Conservation (phyloP, 2,888 invertebrate genomes). For the Eupithecia dodoneata region DNA sequence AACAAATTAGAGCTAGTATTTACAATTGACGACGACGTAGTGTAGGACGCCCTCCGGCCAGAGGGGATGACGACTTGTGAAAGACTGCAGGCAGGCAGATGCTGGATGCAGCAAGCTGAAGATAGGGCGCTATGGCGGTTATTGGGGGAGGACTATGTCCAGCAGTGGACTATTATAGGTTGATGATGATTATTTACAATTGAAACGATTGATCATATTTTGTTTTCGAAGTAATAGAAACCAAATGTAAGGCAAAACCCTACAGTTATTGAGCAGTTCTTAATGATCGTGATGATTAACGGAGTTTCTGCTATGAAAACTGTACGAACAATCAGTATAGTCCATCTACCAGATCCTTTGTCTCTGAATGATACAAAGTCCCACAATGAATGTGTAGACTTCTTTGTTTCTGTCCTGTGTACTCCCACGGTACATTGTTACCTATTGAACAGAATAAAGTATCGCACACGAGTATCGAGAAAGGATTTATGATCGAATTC, state of each 20-base stretch:
- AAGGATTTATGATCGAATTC: conserved; percentile 68
- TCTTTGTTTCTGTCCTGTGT: neutral
- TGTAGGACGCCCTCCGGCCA: too few relatives aligned
- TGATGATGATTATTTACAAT: too few relatives aligned
- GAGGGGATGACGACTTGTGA: too few relatives aligned
- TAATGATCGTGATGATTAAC: neutral
- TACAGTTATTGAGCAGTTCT: neutral
- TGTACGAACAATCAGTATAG: neutral
- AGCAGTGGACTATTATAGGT: too few relatives aligned
- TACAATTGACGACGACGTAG: too few relatives aligned
- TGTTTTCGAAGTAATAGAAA: too few relatives aligned
- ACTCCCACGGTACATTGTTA: conserved; percentile 24
- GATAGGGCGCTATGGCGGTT: too few relatives aligned
- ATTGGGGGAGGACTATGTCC: too few relatives aligned
- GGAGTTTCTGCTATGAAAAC: neutral
- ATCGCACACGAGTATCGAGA: conserved; percentile 55
- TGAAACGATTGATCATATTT: too few relatives aligned
- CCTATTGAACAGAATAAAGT: conserved; percentile 53
- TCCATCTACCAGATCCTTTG: neutral
- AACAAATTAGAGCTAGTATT: too few relatives aligned
- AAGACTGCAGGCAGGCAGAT: too few relatives aligned
- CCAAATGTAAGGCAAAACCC: neutral
- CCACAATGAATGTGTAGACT: neutral
- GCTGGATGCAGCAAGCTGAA: too few relatives aligned
- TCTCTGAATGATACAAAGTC: neutral